Conservation (phyloP, 2,797 vertebrate species). For the Neoniphon sammara region DNA sequence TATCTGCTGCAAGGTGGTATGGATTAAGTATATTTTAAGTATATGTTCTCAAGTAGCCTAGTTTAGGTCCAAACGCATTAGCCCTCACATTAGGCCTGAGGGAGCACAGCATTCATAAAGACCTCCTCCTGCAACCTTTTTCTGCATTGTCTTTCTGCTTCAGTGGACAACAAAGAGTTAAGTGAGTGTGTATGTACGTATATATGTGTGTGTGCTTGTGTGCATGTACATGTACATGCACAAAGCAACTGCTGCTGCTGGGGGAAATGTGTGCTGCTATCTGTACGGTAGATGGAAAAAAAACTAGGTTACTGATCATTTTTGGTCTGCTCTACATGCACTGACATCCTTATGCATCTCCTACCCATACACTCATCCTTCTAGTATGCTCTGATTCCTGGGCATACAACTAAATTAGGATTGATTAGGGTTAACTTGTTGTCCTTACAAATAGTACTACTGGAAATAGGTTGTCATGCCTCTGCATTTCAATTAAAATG, state of each 20-base stretch:
- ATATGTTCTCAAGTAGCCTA: background rate
- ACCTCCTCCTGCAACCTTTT: conserved; percentile 45
- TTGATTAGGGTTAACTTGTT: conserved; percentile 22
- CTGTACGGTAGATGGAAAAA: background rate
- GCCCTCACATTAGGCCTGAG: conserved; percentile 33
- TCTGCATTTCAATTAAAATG: background rate
- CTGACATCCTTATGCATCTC: conserved; percentile 42
- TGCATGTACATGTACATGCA: background rate
- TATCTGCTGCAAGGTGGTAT: background rate
- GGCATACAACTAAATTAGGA: conserved; percentile 9
- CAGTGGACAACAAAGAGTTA: conserved; percentile 72
- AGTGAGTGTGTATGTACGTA: conserved; percentile 32
- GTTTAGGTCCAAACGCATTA: conserved; percentile 1
- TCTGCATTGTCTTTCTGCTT: conserved; percentile 73
- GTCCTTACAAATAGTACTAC: background rate
- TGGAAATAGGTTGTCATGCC: background rate
- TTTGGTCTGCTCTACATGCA: conserved; percentile 58
- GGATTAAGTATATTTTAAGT: background rate
- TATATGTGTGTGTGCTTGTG: background rate
- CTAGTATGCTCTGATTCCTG: conserved; percentile 14
- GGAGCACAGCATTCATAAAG: conserved; percentile 60
- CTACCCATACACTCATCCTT: conserved; percentile 9
- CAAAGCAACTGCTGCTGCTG: conserved; percentile 50
- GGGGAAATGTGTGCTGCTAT: conserved; percentile 26
- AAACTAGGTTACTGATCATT: conserved; percentile 68